A percentile compares a stretch with the other conserved stretches of the same genome.
phyloP scores from a whole-genome alignment of 2,797 vertebrate species.

The Petrocephalus sullivani region DNA sequence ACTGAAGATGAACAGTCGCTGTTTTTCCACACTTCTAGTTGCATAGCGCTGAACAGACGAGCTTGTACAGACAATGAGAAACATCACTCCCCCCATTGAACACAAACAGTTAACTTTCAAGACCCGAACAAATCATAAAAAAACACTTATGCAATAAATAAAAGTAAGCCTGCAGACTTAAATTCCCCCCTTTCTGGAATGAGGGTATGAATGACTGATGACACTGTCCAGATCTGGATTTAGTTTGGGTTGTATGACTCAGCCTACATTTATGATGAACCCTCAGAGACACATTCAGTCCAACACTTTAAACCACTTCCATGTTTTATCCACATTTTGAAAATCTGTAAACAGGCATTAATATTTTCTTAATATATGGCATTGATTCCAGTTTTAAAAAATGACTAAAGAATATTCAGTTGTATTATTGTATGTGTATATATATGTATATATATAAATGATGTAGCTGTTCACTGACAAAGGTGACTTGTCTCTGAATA shows the following conservation, averaged over 20 bases:
- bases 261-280: constrained; percentile 1
- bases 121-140: not conserved
- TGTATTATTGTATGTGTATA: not conserved
- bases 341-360: not conserved
- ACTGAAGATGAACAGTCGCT: not conserved
- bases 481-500: not conserved
- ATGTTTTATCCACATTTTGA: not conserved
- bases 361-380: not conserved
- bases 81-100: not conserved
- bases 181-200: not conserved
- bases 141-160: not conserved
- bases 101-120: not conserved
- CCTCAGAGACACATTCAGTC: not conserved
- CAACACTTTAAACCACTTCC: not conserved
- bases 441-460: not conserved
- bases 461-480: not conserved
- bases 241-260: not conserved
- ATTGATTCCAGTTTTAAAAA: constrained; percentile 3
- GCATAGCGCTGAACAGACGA: not conserved
- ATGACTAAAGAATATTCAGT: not conserved
- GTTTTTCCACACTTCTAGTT: not conserved
- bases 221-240: too few species aligned
- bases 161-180: not conserved
- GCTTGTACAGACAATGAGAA: not conserved
- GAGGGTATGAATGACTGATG: constrained; percentile 14